Base-by-base conservation (phyloP, 2,113 vertebrate species). In the Ursus arctos region DNA sequence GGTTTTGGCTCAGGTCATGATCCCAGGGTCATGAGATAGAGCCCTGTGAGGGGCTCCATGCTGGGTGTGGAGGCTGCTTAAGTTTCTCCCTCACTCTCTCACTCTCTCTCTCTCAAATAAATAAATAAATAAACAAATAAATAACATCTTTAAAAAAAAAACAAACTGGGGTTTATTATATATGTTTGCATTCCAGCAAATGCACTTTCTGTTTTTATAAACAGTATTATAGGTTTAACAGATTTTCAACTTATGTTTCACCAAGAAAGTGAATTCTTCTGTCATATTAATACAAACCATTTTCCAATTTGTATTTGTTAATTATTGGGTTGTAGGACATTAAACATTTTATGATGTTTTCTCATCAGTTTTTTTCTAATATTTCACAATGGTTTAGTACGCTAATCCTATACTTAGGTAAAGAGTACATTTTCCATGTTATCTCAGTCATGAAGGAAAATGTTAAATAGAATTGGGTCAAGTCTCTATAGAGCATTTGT, bases 391-490 rank as follows among this genome's bases (percentile, higher is more conserved):
- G 13, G 14, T 59, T 96, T 93, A 82, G 59, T 57, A 80, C 94
- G n/a, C 19, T 93, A 59, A 65, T 6, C 11, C 21, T 72, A 65
- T 36, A 49, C 19, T 98, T 95, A 88, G 33, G 82, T 86, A 83
- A 92, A 88, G 43, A 77, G 11, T 77, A 22, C 26, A 61, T 81
- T 95, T 95, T 86, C 69, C 21, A 77, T 86, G 72, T 57, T 93
- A 91, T 94, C 88, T 95, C 91, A 84, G 86, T 98, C 88, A 97
- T 84, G 77, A 93, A 95, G 89, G 65, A 97, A 94, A 97, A 93
- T 91, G 65, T 93, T 97, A 95, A 85, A 65, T 22, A 94, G 31
- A 96, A 95, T 55, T 96, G 71, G 77, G 67, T 79, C 67, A 96
- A 51, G 83, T 92, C 67, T 95, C 97, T 90, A 22, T 11, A 91